Conservation (phyloP, 2,113 vertebrate species). For the Gallinago undulata region DNA sequence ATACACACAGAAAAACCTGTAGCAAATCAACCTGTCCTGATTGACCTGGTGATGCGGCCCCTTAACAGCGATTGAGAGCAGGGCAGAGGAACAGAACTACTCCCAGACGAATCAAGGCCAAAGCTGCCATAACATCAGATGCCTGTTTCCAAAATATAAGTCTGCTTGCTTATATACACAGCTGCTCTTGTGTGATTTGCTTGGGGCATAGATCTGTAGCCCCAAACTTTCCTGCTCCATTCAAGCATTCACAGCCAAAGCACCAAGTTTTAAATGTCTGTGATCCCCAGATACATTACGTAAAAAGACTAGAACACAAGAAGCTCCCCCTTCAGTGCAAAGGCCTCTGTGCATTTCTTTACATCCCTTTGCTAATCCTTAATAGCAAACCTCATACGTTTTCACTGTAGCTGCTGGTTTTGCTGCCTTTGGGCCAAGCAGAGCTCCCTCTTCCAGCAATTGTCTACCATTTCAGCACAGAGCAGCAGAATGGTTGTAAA, state of each 20-base stretch:
- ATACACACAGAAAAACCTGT: background rate
- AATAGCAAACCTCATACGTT: background rate
- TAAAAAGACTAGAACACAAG: background rate
- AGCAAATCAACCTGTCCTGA: background rate
- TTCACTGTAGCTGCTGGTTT: background rate
- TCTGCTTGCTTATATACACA: background rate
- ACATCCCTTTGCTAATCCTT: background rate
- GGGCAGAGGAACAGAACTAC: background rate
- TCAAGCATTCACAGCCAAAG: background rate
- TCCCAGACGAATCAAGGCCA: background rate
- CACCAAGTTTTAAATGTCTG: too few species aligned
- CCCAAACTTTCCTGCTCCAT: background rate
- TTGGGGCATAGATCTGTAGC: background rate
- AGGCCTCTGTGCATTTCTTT: too few species aligned
- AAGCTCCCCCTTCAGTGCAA: fast-evolving
- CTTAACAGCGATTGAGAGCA: background rate
- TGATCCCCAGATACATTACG: background rate
- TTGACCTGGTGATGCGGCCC: background rate
- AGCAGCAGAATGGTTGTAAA: background rate
- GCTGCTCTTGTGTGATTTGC: background rate
- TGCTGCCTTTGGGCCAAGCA: background rate
- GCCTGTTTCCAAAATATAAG: background rate
- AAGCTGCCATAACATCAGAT: background rate
- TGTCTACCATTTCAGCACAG: too few species aligned
- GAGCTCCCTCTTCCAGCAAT: background rate